phyloP scores from a whole-genome alignment of 1,140 invertebrate genomes.

The Acromyrmex heyeri region DNA sequence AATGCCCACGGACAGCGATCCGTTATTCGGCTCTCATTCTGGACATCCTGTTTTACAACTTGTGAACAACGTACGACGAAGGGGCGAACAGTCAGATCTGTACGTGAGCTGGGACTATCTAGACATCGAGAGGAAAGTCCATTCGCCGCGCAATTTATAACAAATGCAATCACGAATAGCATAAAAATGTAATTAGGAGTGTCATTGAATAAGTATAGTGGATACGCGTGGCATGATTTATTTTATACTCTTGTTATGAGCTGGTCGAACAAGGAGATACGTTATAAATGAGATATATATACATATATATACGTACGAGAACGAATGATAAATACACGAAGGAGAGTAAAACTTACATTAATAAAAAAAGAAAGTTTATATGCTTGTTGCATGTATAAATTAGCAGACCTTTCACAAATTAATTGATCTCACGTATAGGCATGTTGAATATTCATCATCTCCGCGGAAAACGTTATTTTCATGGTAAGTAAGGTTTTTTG shows the following conservation, averaged over 20 bases:
- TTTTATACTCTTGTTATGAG: background rate
- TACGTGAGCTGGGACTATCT: background rate
- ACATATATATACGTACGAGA: background rate
- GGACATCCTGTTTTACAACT: conserved; percentile 37
- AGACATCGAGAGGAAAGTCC: background rate
- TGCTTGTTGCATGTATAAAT: conserved; percentile 28
- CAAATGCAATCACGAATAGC: background rate
- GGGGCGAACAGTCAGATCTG: background rate
- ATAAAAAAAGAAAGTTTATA: conserved; percentile 13
- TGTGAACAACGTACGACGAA: conserved; percentile 5
- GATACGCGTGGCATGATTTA: background rate
- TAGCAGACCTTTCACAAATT: conserved; percentile 50
- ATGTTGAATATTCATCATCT: conserved; percentile 54
- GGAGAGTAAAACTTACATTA: background rate
- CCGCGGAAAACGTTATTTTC: conserved; percentile 20
- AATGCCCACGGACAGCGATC: conserved; percentile 63
- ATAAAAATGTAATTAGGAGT: conserved; percentile 21
- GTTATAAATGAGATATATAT: background rate
- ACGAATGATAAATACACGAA: background rate
- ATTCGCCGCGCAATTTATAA: background rate
- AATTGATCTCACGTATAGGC: conserved; percentile 15
- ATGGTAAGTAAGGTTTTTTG: conserved; percentile 35
- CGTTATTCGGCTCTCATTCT: conserved; percentile 55
- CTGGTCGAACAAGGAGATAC: background rate
- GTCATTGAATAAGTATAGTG: conserved; percentile 1